phyloP scores from a whole-genome alignment of 2,888 invertebrate species.

The Sialis lutaria region DNA sequence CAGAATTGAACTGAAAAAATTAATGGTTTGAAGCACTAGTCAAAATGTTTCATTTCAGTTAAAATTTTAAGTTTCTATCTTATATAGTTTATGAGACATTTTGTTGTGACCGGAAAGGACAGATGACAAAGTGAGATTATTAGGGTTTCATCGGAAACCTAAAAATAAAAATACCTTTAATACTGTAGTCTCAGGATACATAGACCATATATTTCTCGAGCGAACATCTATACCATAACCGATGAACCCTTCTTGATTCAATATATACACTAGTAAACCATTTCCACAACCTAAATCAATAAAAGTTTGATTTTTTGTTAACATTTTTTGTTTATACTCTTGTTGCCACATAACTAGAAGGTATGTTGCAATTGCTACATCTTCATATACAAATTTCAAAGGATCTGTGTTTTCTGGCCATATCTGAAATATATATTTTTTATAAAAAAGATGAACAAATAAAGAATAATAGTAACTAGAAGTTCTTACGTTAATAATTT shows the following conservation, averaged over 20 bases:
- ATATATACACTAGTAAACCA: slow-evolving; percentile 77
- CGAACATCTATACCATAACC: slow-evolving; percentile 77
- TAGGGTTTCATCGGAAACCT: neutral
- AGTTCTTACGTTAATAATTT: slow-evolving; percentile 44
- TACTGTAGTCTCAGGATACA: slow-evolving; percentile 43
- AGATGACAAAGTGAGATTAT: too few relatives aligned
- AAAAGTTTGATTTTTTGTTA: slow-evolving; percentile 40
- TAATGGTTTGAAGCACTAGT: too few relatives aligned
- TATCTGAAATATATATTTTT: slow-evolving; percentile 29
- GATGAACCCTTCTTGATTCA: slow-evolving; percentile 64
- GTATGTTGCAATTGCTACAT: slow-evolving; percentile 85
- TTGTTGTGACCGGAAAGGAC: too few relatives aligned
- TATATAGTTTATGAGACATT: too few relatives aligned
- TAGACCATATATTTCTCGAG: slow-evolving; percentile 74
- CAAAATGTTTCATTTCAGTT: too few relatives aligned
- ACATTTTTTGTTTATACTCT: slow-evolving; percentile 26
- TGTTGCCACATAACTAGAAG: slow-evolving; percentile 63
- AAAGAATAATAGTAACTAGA: neutral
- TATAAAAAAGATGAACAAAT: neutral
- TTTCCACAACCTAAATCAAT: slow-evolving; percentile 97
- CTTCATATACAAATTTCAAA: slow-evolving; percentile 88
- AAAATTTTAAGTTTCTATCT: too few relatives aligned
- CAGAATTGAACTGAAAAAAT: too few relatives aligned
- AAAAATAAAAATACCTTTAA: slow-evolving; percentile 36
- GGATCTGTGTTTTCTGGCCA: slow-evolving; percentile 94